Evolutionary conservation across 2,888 invertebrate species (phyloP).

Genomic region (Ischnus inquisitorius): DNA sequence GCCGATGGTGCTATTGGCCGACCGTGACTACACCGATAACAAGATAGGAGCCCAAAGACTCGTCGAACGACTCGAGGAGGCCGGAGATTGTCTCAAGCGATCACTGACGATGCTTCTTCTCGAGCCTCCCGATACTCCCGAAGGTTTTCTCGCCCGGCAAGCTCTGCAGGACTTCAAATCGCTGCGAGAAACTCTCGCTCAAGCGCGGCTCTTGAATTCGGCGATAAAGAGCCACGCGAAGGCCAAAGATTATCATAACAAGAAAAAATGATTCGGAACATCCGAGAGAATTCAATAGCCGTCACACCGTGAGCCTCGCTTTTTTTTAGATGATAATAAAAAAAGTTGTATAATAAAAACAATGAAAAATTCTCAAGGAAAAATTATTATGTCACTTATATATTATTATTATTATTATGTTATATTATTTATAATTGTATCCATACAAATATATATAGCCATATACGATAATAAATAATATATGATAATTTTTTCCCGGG

Average conservation of each 20-base stretch:
- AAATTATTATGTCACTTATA: too few relatives aligned
- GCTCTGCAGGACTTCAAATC: constrained; percentile 89
- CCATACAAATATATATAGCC: too few relatives aligned
- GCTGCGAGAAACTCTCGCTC: constrained; percentile 86
- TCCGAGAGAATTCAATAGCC: not conserved
- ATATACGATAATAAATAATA: too few relatives aligned
- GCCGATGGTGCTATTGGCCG: constrained; percentile 89
- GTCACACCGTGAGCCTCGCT: not conserved
- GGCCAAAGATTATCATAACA: constrained; percentile 19
- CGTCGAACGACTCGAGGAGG: constrained; percentile 87
- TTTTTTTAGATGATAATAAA: constrained; percentile 12
- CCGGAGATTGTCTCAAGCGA: constrained; percentile 88
- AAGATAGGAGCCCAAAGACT: constrained; percentile 88
- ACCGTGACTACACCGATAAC: constrained; percentile 88
- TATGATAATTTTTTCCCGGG: too few relatives aligned
- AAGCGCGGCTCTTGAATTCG: constrained; percentile 58
- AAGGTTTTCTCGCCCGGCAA: constrained; percentile 90
- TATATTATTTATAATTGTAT: too few relatives aligned
- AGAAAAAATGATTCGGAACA: constrained; percentile 6
- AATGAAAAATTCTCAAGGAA: too few relatives aligned
- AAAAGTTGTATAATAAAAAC: not conserved
- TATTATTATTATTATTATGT: too few relatives aligned
- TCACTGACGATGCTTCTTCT: constrained; percentile 89
- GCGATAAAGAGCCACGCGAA: constrained; percentile 34
- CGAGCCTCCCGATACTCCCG: constrained; percentile 91